These are phyloP conservation scores for Cotesia congregata DNA, from an alignment of 2,888 invertebrate species.

Conservation along the genomic window DNA sequence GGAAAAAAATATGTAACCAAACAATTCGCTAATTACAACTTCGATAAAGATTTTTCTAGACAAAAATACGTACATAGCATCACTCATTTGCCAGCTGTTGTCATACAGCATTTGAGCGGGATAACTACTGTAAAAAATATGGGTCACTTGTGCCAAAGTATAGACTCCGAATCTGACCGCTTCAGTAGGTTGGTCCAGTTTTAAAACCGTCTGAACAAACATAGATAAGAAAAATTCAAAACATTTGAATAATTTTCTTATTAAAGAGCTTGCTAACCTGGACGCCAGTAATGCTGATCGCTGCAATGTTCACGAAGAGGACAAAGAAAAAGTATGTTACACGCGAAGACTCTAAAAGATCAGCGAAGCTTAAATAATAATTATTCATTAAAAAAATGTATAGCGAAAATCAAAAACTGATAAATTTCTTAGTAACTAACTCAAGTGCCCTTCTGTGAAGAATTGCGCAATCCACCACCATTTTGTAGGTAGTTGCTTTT, in stretches of 20 bases:
- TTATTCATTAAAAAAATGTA: background rate
- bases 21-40: too few relatives aligned
- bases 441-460: background rate
- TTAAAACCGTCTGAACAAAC: conserved; percentile 30
- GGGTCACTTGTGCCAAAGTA: conserved; percentile 21
- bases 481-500: background rate
- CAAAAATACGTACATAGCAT: conserved; percentile 7
- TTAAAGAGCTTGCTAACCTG: conserved; percentile 30
- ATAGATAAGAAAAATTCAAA: background rate
- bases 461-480: background rate
- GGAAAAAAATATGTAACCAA: too few relatives aligned
- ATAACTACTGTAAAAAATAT: conserved; percentile 31
- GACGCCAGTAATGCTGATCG: conserved; percentile 42
- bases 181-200: conserved; percentile 29
- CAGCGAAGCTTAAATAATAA: conserved; percentile 12
- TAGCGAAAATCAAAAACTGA: too few relatives aligned
- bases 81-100: conserved; percentile 14
- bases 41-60: too few relatives aligned
- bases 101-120: conserved; percentile 25
- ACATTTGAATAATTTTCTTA: background rate
- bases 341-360: conserved; percentile 12
- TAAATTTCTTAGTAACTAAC: background rate
- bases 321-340: conserved; percentile 2
- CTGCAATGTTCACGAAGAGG: background rate
- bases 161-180: conserved; percentile 29